Base-by-base conservation (phyloP, 2,888 invertebrate genomes). In the Strigamia maritima region DNA sequence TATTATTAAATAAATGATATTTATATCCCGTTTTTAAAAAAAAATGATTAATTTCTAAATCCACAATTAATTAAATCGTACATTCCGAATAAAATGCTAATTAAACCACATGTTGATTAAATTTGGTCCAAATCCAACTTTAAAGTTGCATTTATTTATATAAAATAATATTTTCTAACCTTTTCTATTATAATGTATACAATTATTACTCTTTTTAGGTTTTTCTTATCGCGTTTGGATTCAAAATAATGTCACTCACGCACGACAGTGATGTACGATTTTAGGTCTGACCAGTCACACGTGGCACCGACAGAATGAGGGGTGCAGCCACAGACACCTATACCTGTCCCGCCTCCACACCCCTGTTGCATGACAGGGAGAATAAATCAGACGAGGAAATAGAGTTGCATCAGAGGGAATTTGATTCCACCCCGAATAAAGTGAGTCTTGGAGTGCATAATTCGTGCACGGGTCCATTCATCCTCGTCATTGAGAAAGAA, bases 381-480 rank as follows among this genome's bases (percentile, higher is more conserved):
- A 65, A 65, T 65, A 65, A 65, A 65, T 65, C 65, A 65, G 24
- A 65, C 65, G 65, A 24, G 65, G 65, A 65, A 65, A 65, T 65
- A 65, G 65, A 65, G 65, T 65, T 24, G 26, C 65, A 65, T 65
- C 65, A 65, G 65, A 65, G 65, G 26, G 65, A 65, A 65, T 65
- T 65, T 65, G 65, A 65, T 65, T 65, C 65, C 65, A 65, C 65
- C 65, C 28, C 65, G 65, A 65, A 65, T 65, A 65, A 65, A 65
- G 65, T 65, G 65, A 65, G 65, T 65, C 65, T 65, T 65, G 26
- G 26, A 65, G 65, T 65, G 65, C 65, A 65, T 65, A 65, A 65
- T 65, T 65, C 65, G 65, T 65, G 65, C 65, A 65, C 65, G 65
- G 65, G 65, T 65, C 65, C 65, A 65, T 65, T 65, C 65, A 65